Conservation (phyloP, 2,888 invertebrate species). For the Mesoligia furuncula region DNA sequence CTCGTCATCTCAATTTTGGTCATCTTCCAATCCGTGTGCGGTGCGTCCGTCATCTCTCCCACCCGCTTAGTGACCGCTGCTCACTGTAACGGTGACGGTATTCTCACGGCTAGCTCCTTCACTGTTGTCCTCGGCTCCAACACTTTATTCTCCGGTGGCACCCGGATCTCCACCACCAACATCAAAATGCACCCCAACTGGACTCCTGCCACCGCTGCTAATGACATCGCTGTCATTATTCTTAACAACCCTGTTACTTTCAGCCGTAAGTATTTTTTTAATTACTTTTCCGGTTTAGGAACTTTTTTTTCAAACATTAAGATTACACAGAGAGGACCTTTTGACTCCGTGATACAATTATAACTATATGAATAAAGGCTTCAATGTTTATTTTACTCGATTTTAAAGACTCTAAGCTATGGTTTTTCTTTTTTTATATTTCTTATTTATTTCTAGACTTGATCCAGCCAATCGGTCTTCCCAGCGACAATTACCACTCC, state of each 20-base stretch:
- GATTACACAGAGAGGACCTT: neutral
- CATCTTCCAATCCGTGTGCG: slow-evolving; percentile 76
- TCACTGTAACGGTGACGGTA: slow-evolving; percentile 75
- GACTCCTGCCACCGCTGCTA: slow-evolving; percentile 67
- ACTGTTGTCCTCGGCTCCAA: slow-evolving; percentile 78
- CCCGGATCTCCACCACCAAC: slow-evolving; percentile 59
- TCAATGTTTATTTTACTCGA: neutral
- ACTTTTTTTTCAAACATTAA: neutral
- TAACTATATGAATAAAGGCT: neutral
- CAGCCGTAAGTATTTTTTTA: slow-evolving; percentile 65
- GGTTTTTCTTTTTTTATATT: neutral
- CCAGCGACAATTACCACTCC: slow-evolving; percentile 64
- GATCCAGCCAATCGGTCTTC: slow-evolving; percentile 76
- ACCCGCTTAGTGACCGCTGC: slow-evolving; percentile 75
- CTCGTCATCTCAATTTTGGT: slow-evolving; percentile 73
- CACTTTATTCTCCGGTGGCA: slow-evolving; percentile 74
- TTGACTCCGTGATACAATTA: neutral
- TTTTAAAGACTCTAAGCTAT: neutral
- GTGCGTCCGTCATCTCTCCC: slow-evolving; percentile 72
- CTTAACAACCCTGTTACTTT: slow-evolving; percentile 57
- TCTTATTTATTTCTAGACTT: slow-evolving; percentile 65
- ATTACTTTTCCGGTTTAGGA: neutral
- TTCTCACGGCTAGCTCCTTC: slow-evolving; percentile 67
- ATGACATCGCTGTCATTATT: slow-evolving; percentile 78
- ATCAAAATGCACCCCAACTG: slow-evolving; percentile 73